Conservation (phyloP, 2,113 vertebrate species). For the Bubo blakistoni region DNA sequence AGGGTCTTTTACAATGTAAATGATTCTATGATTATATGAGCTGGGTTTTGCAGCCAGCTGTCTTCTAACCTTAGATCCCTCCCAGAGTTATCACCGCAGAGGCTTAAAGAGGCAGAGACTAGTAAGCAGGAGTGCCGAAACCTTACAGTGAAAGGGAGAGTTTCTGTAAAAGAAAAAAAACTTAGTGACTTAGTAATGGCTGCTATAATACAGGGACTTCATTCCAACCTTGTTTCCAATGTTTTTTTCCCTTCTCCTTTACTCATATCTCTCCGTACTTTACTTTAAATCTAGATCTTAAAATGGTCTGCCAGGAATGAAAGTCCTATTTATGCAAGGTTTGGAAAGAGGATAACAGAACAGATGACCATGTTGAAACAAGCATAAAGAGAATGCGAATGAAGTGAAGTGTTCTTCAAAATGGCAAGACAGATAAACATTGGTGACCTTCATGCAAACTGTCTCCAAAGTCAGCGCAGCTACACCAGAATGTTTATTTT, state of each 20-base stretch:
- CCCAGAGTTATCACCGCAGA: neutral
- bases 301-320: neutral
- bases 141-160: neutral
- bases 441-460: conserved; percentile 49
- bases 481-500: conserved; percentile 54
- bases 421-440: conserved; percentile 28
- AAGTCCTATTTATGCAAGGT: neutral
- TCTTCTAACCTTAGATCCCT: neutral
- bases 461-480: neutral
- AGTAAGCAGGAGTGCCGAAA: neutral
- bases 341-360: neutral
- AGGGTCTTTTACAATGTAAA: neutral
- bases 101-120: neutral
- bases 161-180: neutral
- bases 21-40: neutral
- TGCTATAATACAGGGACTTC: neutral
- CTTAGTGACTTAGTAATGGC: neutral
- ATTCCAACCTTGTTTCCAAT: neutral
- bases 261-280: neutral
- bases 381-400: neutral
- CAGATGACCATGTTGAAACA: conserved; percentile 59
- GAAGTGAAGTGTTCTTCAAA: neutral
- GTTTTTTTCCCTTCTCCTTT: neutral
- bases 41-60: neutral
- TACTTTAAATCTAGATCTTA: neutral